Evolutionary conservation across 1,140 invertebrate genomes (phyloP), one percentile per base, ranked within the genome.

Genomic region (Elymnias hypermnestra): DNA sequence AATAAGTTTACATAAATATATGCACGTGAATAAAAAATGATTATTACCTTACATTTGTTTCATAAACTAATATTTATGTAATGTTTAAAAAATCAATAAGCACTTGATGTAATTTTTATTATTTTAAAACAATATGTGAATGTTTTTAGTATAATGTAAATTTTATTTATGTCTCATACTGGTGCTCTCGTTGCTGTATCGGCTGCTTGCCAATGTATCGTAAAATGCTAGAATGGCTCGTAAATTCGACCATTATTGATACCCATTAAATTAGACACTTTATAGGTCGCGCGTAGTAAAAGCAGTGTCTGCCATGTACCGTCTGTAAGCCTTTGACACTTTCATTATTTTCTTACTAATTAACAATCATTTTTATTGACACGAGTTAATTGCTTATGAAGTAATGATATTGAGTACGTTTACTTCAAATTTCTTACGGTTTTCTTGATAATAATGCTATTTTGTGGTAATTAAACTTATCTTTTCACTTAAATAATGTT

Each of bases 211-310:
- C 72, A 72, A 72, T 69, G 64, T 61, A 63, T 72, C 74, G 72
- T 83, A 76, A 79, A 79, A 71, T 69, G 69, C 62, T 55, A 56
- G 63, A 72, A 77, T 72, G 55, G 65, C 54, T 71, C 72, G 64
- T 83, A 75, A 83, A 77, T 57, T 70, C 51, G 50, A 69, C 69
- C 74, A 76, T 83, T 79, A 83, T 78, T 76, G 73, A 79, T 64
- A 58, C 43, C 23, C 43, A 47, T 53, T 53, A 53, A 53, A 47
- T 53, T 47, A 46, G 51, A 53, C 51, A 53, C 51, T 53, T 53
- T 53, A 53, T 53, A 42, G 51, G 44, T 52, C 42, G 49, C 72
- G 53, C 51, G 43, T 51, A 63, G 59, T 64, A 63, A 69, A 62
- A 60, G 58, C 58, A 59, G 49, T 53, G 41, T 56, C 46, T 23